Evolutionary conservation across 2,797 vertebrate genomes (phyloP), one percentile per base, ranked within the genome.

Genomic region (Enteromius paludinosus): DNA sequence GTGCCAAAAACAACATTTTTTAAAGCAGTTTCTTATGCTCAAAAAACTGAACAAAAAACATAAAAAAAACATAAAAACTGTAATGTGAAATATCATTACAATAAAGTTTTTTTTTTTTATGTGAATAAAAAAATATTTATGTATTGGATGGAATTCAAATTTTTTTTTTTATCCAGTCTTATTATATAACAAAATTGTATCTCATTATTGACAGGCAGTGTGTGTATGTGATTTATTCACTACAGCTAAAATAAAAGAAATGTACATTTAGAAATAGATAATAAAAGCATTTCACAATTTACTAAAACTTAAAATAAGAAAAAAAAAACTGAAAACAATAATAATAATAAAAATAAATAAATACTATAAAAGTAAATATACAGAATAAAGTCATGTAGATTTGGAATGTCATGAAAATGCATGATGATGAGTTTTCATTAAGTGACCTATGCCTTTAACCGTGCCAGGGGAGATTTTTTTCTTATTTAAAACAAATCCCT

Each of bases 401-500:
- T 38, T 56, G 20, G 33, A 10, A 25, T 38, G 6, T 17, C 20
- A 73, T 73, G 70, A 14, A 30, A 18, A 25, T 20, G 10, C 11
- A 52, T 52, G 33, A 72, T 52, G 15, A 49, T 71, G 68, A 30
- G 5, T 65, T n/a, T 73, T 23, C 30, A 15, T 35, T 56, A 6
- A 30, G 11, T 43, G 35, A 75, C 43, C 38, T 56, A 17, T 43
- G 17, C 35, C 23, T 54, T 66, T 65, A 25, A 87, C 61, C 84
- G 59, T 77, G 80, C 72, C 45, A 43, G 66, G 76, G 75, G 84
- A 83, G n/a, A 23, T 33, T 49, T 41, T 66, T 61, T 61, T 28
- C 70, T 83, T 80, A 45, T 78, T 81, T 83, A 64, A 61, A 70
- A 80, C 79, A 79, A 81, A 75, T 33, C 45, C 12, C 49, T 82